Evolutionary conservation across 2,888 invertebrate species (phyloP).

Genomic region (Pheosia gnoma): DNA sequence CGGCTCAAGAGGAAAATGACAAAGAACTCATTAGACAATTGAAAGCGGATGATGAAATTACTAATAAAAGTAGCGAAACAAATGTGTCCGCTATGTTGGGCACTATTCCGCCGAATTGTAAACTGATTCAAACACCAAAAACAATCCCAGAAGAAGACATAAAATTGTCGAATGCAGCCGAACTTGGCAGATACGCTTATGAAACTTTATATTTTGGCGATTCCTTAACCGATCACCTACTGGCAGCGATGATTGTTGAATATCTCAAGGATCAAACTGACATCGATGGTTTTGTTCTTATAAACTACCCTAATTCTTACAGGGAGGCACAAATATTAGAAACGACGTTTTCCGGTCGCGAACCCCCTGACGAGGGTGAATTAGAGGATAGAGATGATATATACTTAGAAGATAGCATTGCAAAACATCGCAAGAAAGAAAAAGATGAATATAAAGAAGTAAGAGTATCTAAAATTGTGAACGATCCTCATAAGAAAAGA

Average conservation of each 20-base stretch:
- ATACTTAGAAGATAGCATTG: conserved; percentile 70
- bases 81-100: conserved; percentile 50
- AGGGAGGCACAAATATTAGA: conserved; percentile 85
- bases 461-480: conserved; percentile 79
- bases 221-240: conserved; percentile 79
- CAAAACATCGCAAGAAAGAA: conserved; percentile 64
- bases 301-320: conserved; percentile 86
- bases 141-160: conserved; percentile 84
- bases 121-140: conserved; percentile 86
- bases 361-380: conserved; percentile 69
- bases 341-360: conserved; percentile 81
- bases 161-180: conserved; percentile 75
- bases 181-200: conserved; percentile 82
- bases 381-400: conserved; percentile 68
- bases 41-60: conserved; percentile 61
- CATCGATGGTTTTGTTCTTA: conserved; percentile 85
- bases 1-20: conserved; percentile 56
- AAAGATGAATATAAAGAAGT: conserved; percentile 63
- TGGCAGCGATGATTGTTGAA: conserved; percentile 84
- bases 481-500: conserved; percentile 73
- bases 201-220: conserved; percentile 82
- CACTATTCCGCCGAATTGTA: conserved; percentile 61
- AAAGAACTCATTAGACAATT: conserved; percentile 67
- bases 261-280: conserved; percentile 80
- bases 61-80: conserved; percentile 55